Evolutionary conservation across 2,113 vertebrate species (phyloP), one percentile per base, ranked within the genome.

Genomic region (Deroptyus accipitrinus): DNA sequence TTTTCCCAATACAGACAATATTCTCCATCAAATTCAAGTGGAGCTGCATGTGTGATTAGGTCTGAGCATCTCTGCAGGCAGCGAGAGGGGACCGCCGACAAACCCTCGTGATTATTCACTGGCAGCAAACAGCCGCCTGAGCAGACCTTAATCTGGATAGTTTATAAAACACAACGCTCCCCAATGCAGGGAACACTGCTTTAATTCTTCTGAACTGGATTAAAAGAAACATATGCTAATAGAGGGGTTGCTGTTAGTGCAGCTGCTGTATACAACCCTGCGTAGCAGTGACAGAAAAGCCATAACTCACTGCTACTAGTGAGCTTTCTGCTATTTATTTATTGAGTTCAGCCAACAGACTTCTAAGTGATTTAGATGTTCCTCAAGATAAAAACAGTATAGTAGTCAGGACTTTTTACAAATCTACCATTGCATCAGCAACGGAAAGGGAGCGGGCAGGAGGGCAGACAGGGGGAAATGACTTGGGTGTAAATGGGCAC

Each of bases 301-400:
- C 83, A 20, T 84, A 90, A 95, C 86, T 88, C 92, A 84, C 84
- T 31, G 94, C 73, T 86, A 85, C 80, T 5, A 95, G 87, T 3
- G 61, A 89, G 85, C 73, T 67, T 48, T 68, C 95, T 39, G 83
- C 55, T 80, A 51, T 95, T 90, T 89, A 89, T 83, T 94, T 78
- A 64, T 74, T 35, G 62, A 92, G 94, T 94, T 90, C 85, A 88
- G 96, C 92, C 96, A 81, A 39, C 91, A 94, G 89, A 69, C 92
- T 96, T 68, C 57, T 9, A 87, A 96, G 82, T 91, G 85, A 91
- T 92, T 90, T 74, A 91, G 90, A 88, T 74, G 74, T 82, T 88
- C 94, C 87, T 85, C 51, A 69, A 93, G 96, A 96, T 88, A 96
- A 97, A 96, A 95, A 20, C 90, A 57, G 80, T n/a, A 16, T 31